These are phyloP conservation scores for Meiosimyza decipiens DNA, from an alignment of 2,888 invertebrate species.

Conservation along the genomic window DNA sequence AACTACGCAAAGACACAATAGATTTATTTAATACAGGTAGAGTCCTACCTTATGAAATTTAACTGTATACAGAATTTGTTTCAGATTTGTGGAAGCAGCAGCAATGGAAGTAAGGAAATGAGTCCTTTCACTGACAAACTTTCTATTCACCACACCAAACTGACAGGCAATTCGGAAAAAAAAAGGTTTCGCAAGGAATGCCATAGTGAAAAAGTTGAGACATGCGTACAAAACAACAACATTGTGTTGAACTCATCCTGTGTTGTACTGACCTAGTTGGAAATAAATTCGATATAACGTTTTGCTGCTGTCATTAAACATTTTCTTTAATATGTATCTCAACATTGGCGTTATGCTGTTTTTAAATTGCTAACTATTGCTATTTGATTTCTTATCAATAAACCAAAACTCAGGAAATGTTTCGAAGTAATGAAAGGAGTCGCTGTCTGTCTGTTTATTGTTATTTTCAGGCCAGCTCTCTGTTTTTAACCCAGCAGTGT, in stretches of 20 bases:
- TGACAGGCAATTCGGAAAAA: constrained; percentile 1
- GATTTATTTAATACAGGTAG: neutral
- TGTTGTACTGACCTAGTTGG: no score
- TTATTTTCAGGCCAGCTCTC: no score
- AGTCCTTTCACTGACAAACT: neutral
- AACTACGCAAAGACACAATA: neutral
- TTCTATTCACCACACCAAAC: constrained; percentile 5
- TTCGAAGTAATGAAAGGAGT: no score
- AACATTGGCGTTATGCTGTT: no score
- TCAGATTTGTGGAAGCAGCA: neutral
- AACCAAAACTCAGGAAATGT: no score
- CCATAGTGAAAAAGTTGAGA: constrained; percentile 24
- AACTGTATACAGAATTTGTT: constrained; percentile 12
- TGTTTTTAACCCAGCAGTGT: no score
- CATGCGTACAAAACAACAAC: constrained; percentile 37
- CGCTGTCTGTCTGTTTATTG: no score
- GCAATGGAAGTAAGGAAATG: neutral
- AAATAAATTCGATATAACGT: no score
- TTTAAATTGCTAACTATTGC: no score
- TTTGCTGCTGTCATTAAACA: no score
- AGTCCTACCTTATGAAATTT: neutral
- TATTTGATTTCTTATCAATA: no score
- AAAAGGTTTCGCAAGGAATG: constrained; percentile 3
- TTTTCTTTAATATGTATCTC: no score
- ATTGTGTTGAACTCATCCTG: neutral